Evolutionary conservation across 2,888 invertebrate genomes (phyloP).

Genomic region (Ceramica pisi): DNA sequence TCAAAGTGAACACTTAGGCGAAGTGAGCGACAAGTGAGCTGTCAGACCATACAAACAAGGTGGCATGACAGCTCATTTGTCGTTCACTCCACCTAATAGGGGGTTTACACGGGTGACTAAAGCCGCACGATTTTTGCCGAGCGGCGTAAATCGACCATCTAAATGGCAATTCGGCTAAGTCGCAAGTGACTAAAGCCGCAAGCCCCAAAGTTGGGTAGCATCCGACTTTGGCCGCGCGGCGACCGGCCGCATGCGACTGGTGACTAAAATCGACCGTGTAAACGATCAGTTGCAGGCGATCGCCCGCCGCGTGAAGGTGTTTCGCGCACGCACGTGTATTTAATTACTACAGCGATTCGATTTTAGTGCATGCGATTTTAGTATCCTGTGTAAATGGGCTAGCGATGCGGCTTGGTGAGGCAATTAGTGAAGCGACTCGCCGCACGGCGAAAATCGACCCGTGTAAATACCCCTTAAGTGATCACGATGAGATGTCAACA

Average conservation of each 20-base stretch:
- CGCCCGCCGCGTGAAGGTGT: constrained; percentile 28
- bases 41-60: no score
- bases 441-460: constrained; percentile 23
- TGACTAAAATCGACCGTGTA: constrained; percentile 59
- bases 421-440: constrained; percentile 12
- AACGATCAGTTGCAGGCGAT: constrained; percentile 47
- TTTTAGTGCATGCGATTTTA: constrained; percentile 75
- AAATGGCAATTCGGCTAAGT: constrained; percentile 71
- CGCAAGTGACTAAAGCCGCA: constrained; percentile 72
- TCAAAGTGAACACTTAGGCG: no score
- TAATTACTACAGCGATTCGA: no score
- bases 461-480: neutral
- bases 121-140: constrained; percentile 70
- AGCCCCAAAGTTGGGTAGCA: constrained; percentile 74
- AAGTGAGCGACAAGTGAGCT: no score
- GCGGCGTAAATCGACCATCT: constrained; percentile 63
- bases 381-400: constrained; percentile 72
- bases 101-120: constrained; percentile 73
- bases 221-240: constrained; percentile 73
- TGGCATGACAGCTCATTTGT: no score
- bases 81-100: neutral
- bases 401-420: constrained; percentile 67
- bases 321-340: constrained; percentile 64
- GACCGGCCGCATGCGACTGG: constrained; percentile 71
- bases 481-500: no score